Conservation (phyloP, 2,888 invertebrate genomes). For the Phyllotreta striolata region DNA sequence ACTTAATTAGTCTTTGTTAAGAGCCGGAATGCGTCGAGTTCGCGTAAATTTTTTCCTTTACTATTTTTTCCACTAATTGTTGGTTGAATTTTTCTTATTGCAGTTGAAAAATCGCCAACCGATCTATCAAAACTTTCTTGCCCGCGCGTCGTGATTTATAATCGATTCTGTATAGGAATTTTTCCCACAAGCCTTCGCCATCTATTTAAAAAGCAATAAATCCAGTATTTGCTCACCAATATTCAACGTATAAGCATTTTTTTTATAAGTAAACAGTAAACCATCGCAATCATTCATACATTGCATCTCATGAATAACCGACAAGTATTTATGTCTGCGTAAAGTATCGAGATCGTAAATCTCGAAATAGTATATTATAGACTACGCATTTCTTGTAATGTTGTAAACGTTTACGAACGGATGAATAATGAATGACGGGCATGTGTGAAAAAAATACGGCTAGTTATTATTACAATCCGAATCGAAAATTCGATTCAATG, state of each 20-base stretch:
- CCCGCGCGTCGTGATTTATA: not conserved
- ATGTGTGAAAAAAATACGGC: slow-evolving; percentile 17
- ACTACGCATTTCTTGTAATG: slow-evolving; percentile 30
- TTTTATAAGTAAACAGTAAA: slow-evolving; percentile 16
- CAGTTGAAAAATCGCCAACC: not conserved
- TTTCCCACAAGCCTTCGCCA: slow-evolving; percentile 8
- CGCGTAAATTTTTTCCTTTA: not conserved
- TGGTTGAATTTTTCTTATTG: not conserved
- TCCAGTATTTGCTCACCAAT: slow-evolving; percentile 12
- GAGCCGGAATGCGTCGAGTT: slow-evolving; percentile 17
- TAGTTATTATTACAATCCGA: not conserved
- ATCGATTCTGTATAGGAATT: slow-evolving; percentile 8
- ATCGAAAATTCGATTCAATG: too few species aligned
- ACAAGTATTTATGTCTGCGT: slow-evolving; percentile 32
- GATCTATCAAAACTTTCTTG: too few species aligned
- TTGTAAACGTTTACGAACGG: slow-evolving; percentile 7
- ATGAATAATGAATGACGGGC: slow-evolving; percentile 29
- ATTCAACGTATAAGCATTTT: slow-evolving; percentile 4
- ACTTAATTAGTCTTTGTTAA: slow-evolving; percentile 33
- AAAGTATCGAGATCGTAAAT: slow-evolving; percentile 25
- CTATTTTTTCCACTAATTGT: not conserved
- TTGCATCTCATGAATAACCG: slow-evolving; percentile 27
- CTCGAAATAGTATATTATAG: slow-evolving; percentile 22
- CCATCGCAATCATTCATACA: slow-evolving; percentile 21
- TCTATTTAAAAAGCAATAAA: slow-evolving; percentile 11